Base-by-base conservation (phyloP, 2,797 vertebrate species). In the Gastrophryne carolinensis region DNA sequence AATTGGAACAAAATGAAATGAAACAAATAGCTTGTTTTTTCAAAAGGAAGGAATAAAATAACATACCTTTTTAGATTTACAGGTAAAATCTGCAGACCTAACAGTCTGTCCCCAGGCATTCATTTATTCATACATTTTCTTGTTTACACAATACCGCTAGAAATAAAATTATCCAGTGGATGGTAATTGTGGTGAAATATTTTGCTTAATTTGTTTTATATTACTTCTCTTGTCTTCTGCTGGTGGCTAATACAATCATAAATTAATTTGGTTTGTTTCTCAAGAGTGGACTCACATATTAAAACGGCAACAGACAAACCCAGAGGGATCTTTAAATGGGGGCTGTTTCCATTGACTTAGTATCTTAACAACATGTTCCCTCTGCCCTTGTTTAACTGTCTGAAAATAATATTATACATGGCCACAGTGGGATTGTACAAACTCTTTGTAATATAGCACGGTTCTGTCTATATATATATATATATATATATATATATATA, bases 271-370 rank as follows among this genome's bases (percentile, higher is more conserved):
- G 32, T 23, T 76, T 17, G 32, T 29, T 76, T 24, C 27, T 68
- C 44, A 53, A 30, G 58, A 60, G 56, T 62, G 56, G 64, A 76
- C 65, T 62, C 49, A 70, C 66, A 62, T 63, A 60, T 53, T 76
- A 49, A 69, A 69, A 35, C 57, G 24, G 34, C 34, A 49, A 54
- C 56, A 70, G 47, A 32, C 54, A 41, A 53, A 62, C 34, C 57
- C 57, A 54, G 11, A 23, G 65, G 66, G 57, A 70, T 56, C 12
- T 52, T 35, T 63, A 37, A 69, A 44, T 27, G n/a, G 17, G 37
- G 62, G 2, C 26, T 1, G 10, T 69, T 69, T 35, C 26, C 29
- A 34, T 34, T 52, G 52, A 53, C 30, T 39, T 76, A 69, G 69
- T 70, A 62, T 66, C 56, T 61, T 37, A 35, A 39, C 41, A 60